A percentile compares a stretch with the other conserved stretches of the same genome.
These are phyloP conservation scores for Cerceris ruficornis DNA, from an alignment of 2,888 invertebrate genomes.

Conservation along the genomic window DNA sequence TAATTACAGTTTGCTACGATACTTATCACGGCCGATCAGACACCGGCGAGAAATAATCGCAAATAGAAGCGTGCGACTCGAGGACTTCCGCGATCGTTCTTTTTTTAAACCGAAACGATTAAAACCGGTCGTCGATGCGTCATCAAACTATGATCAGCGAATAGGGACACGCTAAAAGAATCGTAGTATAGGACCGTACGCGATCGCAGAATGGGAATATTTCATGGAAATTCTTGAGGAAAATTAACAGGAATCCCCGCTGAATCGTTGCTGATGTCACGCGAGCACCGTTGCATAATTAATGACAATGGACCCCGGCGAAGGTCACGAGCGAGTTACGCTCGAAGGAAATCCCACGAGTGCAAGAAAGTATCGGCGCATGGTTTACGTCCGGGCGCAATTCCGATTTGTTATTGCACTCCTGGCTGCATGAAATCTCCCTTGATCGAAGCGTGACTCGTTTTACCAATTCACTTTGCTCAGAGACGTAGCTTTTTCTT, in stretches of 20 bases:
- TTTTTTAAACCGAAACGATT: not conserved
- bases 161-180: not conserved
- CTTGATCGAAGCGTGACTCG: not conserved
- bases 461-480: too few relatives aligned
- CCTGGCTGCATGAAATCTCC: not conserved
- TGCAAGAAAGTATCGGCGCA: conserved; percentile 64
- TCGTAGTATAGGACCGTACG: not conserved
- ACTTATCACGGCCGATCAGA: too few relatives aligned
- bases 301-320: conserved; percentile 72
- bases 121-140: conserved; percentile 3
- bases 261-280: conserved; percentile 72
- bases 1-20: too few relatives aligned
- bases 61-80: not conserved
- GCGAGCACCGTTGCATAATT: conserved; percentile 74
- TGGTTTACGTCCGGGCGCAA: not conserved
- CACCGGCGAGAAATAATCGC: not conserved
- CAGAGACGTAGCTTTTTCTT: too few relatives aligned
- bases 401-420: conserved; percentile 10
- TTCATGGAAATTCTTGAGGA: conserved; percentile 63
- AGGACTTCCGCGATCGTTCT: not conserved
- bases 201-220: conserved; percentile 8
- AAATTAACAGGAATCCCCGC: conserved; percentile 68
- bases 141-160: conserved; percentile 14
- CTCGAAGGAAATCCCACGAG: conserved; percentile 72
- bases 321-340: conserved; percentile 73